Evolutionary conservation across 37 sponge, comb jelly and placozoan species (phyloP).

Genomic region (Aplysina aerophoba): DNA sequence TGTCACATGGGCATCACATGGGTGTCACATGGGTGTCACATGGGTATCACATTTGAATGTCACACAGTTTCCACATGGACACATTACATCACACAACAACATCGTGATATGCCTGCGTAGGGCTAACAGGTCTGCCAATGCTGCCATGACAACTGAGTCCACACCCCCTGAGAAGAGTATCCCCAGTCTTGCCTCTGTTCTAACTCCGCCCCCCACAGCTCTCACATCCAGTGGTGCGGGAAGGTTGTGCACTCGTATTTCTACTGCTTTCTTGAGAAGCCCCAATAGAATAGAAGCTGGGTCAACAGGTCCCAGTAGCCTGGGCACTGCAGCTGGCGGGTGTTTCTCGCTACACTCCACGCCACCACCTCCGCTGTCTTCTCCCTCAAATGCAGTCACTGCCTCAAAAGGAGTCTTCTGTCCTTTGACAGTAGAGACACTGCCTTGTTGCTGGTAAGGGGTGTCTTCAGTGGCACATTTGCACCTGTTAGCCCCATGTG

Average conservation of each 20-base stretch:
- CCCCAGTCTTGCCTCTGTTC: slow-evolving; percentile 69
- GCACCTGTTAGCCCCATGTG: neutral
- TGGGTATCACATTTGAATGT: neutral
- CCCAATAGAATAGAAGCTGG: neutral
- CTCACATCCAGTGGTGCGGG: neutral
- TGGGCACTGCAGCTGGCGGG: too few relatives aligned
- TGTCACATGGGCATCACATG: too few relatives aligned
- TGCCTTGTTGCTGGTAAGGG: too few relatives aligned
- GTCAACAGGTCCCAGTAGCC: too few relatives aligned
- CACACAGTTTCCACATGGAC: neutral
- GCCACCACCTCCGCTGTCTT: too few relatives aligned
- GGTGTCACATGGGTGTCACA: neutral
- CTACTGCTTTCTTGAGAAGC: neutral
- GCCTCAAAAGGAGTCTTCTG: too few relatives aligned
- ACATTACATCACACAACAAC: neutral
- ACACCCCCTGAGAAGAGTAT: slow-evolving; percentile 95
- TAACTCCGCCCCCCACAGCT: neutral
- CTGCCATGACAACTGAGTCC: slow-evolving; percentile 93
- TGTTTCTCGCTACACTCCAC: too few relatives aligned
- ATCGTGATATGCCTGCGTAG: neutral
- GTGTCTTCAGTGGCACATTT: too few relatives aligned
- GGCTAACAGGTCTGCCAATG: slow-evolving; percentile 83
- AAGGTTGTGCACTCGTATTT: slow-evolving; percentile 14
- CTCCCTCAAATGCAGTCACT: too few relatives aligned
- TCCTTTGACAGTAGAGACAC: too few relatives aligned